A percentile compares a stretch with the other conserved stretches of the same genome.
phyloP scores from a whole-genome alignment of 2,113 vertebrate genomes.

The Stegastes partitus region DNA sequence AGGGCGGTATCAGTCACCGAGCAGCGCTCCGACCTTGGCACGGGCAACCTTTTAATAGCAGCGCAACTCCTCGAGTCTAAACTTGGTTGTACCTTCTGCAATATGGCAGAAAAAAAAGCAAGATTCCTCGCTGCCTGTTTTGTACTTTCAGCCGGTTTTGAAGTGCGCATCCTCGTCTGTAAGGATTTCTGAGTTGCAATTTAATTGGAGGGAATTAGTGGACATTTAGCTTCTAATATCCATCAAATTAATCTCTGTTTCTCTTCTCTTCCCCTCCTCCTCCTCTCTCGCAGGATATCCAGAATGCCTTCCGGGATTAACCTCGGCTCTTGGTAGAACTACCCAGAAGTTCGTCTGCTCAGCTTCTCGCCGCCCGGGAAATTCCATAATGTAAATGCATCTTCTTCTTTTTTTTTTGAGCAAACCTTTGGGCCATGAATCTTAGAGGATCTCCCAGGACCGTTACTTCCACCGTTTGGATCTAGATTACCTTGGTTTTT shows the following conservation, averaged over 20 bases:
- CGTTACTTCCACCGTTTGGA: constrained; percentile 78
- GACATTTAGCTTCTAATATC: constrained; percentile 70
- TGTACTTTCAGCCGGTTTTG: constrained; percentile 38
- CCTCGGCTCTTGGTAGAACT: constrained; percentile 80
- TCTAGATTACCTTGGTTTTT: constrained; percentile 70
- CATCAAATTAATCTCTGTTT: constrained; percentile 70
- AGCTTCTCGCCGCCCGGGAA: constrained; percentile 39
- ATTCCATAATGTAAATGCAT: constrained; percentile 91
- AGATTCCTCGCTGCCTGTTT: constrained; percentile 20
- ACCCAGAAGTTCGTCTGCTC: constrained; percentile 63
- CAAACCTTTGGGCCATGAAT: constrained; percentile 86
- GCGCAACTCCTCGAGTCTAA: constrained; percentile 21
- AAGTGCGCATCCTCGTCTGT: constrained; percentile 51
- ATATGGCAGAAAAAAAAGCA: not conserved
- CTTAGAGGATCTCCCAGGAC: constrained; percentile 85
- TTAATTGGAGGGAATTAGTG: constrained; percentile 71
- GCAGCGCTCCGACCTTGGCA: constrained; percentile 36
- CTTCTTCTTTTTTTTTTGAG: constrained; percentile 70
- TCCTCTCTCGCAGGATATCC: constrained; percentile 80
- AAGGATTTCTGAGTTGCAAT: constrained; percentile 55
- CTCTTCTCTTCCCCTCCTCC: constrained; percentile 8
- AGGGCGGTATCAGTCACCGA: constrained; percentile 38
- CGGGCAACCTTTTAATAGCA: constrained; percentile 49
- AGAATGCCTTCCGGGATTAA: constrained; percentile 85
- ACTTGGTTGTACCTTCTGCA: constrained; percentile 47